Evolutionary conservation across 2,888 invertebrate genomes (phyloP).

Genomic region (Agriopis marginaria): DNA sequence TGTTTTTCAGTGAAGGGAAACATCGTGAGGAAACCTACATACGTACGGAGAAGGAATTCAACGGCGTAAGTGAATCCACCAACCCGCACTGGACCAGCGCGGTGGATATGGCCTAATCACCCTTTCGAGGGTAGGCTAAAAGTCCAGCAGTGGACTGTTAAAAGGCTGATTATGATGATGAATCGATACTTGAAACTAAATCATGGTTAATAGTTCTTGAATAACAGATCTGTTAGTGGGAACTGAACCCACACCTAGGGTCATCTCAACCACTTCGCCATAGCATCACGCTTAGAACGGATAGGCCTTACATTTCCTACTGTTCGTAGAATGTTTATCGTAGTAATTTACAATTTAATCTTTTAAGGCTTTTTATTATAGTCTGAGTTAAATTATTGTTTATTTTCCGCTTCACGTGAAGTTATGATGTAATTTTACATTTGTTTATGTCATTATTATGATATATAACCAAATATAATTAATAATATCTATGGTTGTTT

Average conservation of each 20-base stretch:
- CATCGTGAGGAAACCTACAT: no score
- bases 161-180: no score
- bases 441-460: not conserved
- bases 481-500: no score
- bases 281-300: not conserved
- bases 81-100: no score
- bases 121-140: no score
- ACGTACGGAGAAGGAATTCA: no score
- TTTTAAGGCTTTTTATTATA: not conserved
- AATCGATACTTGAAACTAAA: no score
- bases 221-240: not conserved
- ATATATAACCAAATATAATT: no score
- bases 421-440: not conserved
- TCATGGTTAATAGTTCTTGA: not conserved
- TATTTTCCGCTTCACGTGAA: not conserved
- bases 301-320: constrained; percentile 8
- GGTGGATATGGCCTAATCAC: no score
- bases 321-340: constrained; percentile 5
- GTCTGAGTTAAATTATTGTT: not conserved
- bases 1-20: no score
- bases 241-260: not conserved
- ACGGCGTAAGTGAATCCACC: no score
- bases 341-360: constrained; percentile 5
- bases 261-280: not conserved
- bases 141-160: no score